Evolutionary conservation across 2,888 invertebrate species (phyloP).

Genomic region (Theretra japonica): DNA sequence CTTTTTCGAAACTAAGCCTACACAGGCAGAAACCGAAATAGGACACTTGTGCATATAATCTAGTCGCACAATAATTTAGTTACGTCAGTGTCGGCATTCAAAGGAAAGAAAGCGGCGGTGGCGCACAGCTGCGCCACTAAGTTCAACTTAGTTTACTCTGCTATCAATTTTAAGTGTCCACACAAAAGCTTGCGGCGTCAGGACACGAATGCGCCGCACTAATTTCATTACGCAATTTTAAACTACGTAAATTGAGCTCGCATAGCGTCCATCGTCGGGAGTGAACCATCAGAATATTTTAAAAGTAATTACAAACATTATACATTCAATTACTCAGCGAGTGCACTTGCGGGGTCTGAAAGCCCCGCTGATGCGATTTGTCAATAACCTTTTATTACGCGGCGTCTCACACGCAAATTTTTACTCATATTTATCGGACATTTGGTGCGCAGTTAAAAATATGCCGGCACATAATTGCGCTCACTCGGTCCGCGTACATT

Average conservation of each 20-base stretch:
- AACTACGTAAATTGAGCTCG: conserved; percentile 44
- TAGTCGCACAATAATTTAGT: background rate
- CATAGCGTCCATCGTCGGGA: conserved; percentile 5
- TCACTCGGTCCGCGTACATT: background rate
- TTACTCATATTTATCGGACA: background rate
- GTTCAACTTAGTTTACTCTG: conserved; percentile 47
- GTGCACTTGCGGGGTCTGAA: background rate
- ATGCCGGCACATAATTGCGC: background rate
- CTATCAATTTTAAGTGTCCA: conserved; percentile 55
- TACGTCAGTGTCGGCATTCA: background rate
- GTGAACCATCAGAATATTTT: conserved; percentile 13
- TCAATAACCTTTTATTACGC: background rate
- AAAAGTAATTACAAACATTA: conserved; percentile 12
- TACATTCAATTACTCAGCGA: background rate
- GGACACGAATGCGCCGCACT: conserved; percentile 35
- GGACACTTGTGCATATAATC: background rate
- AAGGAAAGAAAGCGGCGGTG: background rate
- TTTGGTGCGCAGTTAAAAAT: background rate
- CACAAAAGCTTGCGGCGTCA: conserved; percentile 33
- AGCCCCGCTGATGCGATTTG: background rate
- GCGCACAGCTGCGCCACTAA: conserved; percentile 33
- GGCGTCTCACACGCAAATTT: background rate
- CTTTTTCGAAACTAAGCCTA: too few species aligned
- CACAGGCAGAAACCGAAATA: too few species aligned
- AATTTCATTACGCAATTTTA: conserved; percentile 53